phyloP scores from a whole-genome alignment of 1,140 invertebrate species.

The Cotesia vestalis region DNA sequence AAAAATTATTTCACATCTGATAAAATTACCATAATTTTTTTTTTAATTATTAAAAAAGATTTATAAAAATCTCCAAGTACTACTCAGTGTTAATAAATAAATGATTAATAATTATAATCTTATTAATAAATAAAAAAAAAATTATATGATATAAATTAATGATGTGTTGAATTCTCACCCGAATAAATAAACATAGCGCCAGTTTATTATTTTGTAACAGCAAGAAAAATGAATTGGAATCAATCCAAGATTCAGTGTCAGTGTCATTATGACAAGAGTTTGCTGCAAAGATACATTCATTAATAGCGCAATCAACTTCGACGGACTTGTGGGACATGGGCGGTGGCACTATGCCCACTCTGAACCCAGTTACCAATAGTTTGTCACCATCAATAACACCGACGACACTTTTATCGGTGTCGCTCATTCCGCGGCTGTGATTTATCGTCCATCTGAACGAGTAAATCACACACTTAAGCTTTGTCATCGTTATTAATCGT shows the following conservation, averaged over 20 bases:
- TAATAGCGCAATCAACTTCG: constrained; percentile 67
- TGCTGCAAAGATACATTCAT: constrained; percentile 71
- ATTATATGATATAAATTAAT: neutral
- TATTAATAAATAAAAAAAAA: too few species aligned
- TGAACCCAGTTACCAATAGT: constrained; percentile 78
- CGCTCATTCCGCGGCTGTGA: constrained; percentile 65
- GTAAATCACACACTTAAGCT: constrained; percentile 69
- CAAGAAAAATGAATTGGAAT: constrained; percentile 61
- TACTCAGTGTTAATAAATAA: too few species aligned
- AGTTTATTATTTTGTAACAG: constrained; percentile 49
- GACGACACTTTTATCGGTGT: constrained; percentile 70
- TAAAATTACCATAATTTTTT: too few species aligned
- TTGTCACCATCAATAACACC: constrained; percentile 83
- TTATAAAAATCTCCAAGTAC: too few species aligned
- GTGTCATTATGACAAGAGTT: constrained; percentile 33
- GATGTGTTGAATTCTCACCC: constrained; percentile 40
- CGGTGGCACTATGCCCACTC: constrained; percentile 79
- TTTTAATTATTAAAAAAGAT: too few species aligned
- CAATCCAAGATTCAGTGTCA: constrained; percentile 39
- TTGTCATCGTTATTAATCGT: constrained; percentile 54
- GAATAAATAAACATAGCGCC: constrained; percentile 47
- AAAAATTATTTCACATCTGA: too few species aligned
- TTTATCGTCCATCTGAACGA: constrained; percentile 72
- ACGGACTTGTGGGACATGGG: constrained; percentile 79
- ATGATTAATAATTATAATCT: too few species aligned